Evolutionary conservation across 2,797 vertebrate genomes (phyloP).

Genomic region (Enteromius paludinosus): DNA sequence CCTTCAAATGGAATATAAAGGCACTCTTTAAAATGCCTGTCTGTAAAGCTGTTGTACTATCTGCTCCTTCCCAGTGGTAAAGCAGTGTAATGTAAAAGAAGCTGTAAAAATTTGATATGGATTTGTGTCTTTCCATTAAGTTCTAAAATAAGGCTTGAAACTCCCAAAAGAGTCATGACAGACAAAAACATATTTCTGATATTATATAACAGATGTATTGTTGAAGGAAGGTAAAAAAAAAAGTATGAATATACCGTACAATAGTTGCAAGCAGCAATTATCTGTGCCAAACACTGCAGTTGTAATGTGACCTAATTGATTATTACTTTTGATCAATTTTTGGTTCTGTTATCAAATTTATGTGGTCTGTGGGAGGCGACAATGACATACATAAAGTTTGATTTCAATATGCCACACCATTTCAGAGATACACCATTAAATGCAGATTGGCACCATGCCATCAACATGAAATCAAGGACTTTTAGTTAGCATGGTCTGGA

Average conservation of each 20-base stretch:
- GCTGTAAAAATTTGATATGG: not conserved
- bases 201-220: not conserved
- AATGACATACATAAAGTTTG: not conserved
- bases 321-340: not conserved
- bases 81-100: not conserved
- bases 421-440: not conserved
- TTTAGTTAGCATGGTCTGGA: not conserved
- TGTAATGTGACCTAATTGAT: not conserved
- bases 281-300: not conserved
- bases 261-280: not conserved
- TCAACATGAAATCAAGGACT: not conserved
- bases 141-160: not conserved
- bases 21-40: not conserved
- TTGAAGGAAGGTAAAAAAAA: not conserved
- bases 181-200: not conserved
- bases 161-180: not conserved
- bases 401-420: not conserved
- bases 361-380: not conserved
- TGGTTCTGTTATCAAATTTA: not conserved
- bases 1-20: constrained; percentile 14
- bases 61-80: not conserved
- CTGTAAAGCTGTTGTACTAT: not conserved
- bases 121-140: not conserved
- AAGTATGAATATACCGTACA: not conserved
- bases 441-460: not conserved